Conservation (phyloP, 2,888 invertebrate genomes). For the Lacanobia wlatinum region DNA sequence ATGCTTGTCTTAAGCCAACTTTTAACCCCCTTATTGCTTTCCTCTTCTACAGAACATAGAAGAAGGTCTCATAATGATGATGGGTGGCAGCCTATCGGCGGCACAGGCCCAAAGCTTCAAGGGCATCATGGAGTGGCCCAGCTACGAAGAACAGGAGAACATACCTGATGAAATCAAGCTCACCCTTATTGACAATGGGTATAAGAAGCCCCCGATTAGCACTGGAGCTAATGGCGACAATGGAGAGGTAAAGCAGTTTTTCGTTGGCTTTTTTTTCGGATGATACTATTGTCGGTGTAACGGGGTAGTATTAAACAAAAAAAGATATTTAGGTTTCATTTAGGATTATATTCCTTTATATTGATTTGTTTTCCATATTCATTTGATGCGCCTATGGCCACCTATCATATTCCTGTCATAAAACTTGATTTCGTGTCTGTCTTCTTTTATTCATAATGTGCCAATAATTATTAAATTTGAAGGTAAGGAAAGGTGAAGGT, state of each 20-base stretch:
- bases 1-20: background rate
- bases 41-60: slow-evolving; percentile 84
- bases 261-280: no score
- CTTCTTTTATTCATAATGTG: no score
- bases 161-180: slow-evolving; percentile 85
- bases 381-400: no score
- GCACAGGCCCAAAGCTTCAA: slow-evolving; percentile 87
- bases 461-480: no score
- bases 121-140: slow-evolving; percentile 89
- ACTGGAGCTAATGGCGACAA: slow-evolving; percentile 73
- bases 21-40: background rate
- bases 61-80: slow-evolving; percentile 91
- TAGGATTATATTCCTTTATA: no score
- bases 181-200: slow-evolving; percentile 76
- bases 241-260: slow-evolving; percentile 70
- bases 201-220: slow-evolving; percentile 62
- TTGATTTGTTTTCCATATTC: no score
- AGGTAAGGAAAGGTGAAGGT: no score
- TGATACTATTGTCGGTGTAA: no score
- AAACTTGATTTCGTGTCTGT: no score
- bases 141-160: slow-evolving; percentile 82
- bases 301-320: no score
- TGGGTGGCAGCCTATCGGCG: slow-evolving; percentile 91
- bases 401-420: no score
- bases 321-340: no score